These are phyloP conservation scores for Sinohyriopsis cumingii DNA, from an alignment of 2,888 invertebrate species.

Conservation along the genomic window DNA sequence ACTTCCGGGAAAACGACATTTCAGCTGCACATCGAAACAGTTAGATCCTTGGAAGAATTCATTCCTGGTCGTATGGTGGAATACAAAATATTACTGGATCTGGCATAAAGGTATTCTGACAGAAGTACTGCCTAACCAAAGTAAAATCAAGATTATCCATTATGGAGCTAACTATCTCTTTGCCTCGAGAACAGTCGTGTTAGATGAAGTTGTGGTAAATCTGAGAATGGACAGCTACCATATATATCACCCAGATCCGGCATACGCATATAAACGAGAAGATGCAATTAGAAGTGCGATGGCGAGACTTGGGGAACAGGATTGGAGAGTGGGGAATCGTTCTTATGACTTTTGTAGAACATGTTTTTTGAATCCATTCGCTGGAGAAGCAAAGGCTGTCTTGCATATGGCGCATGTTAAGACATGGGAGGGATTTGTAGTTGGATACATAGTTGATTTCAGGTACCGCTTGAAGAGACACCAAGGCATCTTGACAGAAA, in stretches of 20 bases:
- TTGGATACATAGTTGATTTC: conserved; percentile 16
- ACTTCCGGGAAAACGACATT: no score
- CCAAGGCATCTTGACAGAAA: conserved; percentile 14
- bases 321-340: no score
- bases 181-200: conserved; percentile 7
- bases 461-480: conserved; percentile 3
- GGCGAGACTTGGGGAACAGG: conserved; percentile 13
- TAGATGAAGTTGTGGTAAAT: conserved; percentile 9
- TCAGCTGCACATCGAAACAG: no score
- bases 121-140: conserved; percentile 2
- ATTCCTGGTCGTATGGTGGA: conserved; percentile 14
- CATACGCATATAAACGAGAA: conserved; percentile 6
- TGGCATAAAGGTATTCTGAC: conserved; percentile 15
- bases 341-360: neutral
- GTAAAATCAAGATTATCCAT: conserved; percentile 16
- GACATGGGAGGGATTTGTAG: conserved; percentile 11
- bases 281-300: conserved; percentile 12
- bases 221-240: conserved; percentile 6
- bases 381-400: neutral
- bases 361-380: neutral
- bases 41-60: conserved; percentile 10
- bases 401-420: conserved; percentile 1
- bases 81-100: conserved; percentile 4
- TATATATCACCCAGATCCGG: conserved; percentile 12
- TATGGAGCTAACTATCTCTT: conserved; percentile 14